These are phyloP conservation scores for Ursus arctos DNA, from an alignment of 2,113 vertebrate species.

Conservation along the genomic window DNA sequence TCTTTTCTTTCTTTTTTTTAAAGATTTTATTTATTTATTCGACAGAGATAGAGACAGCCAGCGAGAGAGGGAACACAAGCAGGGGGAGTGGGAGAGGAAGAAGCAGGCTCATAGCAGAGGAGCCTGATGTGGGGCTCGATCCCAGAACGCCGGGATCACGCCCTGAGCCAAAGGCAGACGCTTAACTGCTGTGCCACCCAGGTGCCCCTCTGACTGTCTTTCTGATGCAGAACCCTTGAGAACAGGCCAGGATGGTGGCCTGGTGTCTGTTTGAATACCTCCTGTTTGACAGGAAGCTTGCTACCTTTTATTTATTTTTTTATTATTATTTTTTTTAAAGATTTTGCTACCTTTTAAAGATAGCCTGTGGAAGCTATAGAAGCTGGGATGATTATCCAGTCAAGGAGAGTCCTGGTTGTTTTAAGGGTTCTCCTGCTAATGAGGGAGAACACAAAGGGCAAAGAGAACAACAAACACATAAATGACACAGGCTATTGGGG, in stretches of 20 bases:
- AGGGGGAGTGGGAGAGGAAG: no score
- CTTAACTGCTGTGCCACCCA: no score
- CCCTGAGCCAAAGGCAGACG: no score
- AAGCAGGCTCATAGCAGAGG: no score
- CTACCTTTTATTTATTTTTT: no score
- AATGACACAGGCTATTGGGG: not conserved
- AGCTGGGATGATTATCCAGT: not conserved
- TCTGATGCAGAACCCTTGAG: not conserved
- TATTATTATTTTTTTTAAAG: no score
- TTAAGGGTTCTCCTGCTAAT: not conserved
- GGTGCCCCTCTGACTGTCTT: not conserved
- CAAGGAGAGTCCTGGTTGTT: not conserved
- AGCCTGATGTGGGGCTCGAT: no score
- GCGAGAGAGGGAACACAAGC: no score
- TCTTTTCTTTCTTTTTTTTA: no score
- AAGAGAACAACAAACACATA: not conserved
- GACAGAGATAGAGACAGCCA: no score
- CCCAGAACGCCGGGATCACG: no score
- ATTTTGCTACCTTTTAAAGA: not conserved
- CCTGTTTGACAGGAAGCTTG: not conserved
- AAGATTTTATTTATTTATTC: no score
- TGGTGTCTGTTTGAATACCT: slow-evolving; percentile 7
- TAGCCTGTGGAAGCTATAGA: not conserved
- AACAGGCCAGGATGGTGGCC: not conserved
- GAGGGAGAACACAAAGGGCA: not conserved